Evolutionary conservation across 2,888 invertebrate genomes (phyloP).

Genomic region (Tachystola acroxantha): DNA sequence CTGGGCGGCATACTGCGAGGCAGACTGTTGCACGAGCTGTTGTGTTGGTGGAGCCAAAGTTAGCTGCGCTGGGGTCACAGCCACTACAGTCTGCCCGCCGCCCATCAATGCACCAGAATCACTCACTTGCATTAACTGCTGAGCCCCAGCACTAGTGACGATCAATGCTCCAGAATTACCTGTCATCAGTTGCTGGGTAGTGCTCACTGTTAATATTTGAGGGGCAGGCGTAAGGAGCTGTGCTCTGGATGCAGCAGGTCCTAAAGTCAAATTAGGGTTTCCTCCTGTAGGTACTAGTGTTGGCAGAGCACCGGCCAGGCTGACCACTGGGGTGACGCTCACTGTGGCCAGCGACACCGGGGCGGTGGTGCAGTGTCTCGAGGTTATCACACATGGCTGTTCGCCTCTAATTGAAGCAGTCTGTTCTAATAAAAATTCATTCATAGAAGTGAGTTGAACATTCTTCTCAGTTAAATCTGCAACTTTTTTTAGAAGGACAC

Average conservation of each 20-base stretch:
- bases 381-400: conserved; percentile 69
- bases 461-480: conserved; percentile 67
- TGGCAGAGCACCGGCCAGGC: conserved; percentile 62
- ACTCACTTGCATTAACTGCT: conserved; percentile 73
- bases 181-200: conserved; percentile 63
- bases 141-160: conserved; percentile 71
- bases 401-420: conserved; percentile 59
- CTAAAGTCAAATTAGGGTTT: conserved; percentile 57
- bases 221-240: conserved; percentile 68
- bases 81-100: conserved; percentile 68
- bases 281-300: conserved; percentile 61
- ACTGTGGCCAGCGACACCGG: conserved; percentile 70
- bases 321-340: conserved; percentile 69
- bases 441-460: conserved; percentile 66
- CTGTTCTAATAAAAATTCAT: conserved; percentile 67
- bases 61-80: conserved; percentile 65
- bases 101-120: conserved; percentile 71
- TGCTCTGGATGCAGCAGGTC: conserved; percentile 64
- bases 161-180: conserved; percentile 69
- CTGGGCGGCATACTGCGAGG: conserved; percentile 62
- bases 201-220: conserved; percentile 67
- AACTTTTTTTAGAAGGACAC: conserved; percentile 65
- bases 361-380: conserved; percentile 65
- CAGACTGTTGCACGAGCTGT: conserved; percentile 63
- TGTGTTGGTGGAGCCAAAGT: conserved; percentile 59